Conservation (phyloP, 1,140 invertebrate species). For the Drosophila nigromelanica region DNA sequence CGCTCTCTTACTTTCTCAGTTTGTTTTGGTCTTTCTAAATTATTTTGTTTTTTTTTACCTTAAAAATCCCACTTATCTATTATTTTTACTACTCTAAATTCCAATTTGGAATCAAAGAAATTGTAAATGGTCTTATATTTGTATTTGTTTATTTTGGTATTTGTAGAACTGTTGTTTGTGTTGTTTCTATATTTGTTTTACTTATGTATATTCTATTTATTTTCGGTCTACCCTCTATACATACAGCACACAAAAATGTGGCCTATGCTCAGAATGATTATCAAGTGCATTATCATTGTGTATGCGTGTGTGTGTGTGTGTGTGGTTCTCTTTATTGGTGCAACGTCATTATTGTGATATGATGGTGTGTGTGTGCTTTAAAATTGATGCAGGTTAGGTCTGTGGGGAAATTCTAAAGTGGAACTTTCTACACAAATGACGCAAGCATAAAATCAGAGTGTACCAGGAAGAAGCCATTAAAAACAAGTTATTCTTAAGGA, state of each 20-base stretch:
- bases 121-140: conserved; percentile 3
- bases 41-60: too few species aligned
- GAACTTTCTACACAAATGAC: conserved; percentile 7
- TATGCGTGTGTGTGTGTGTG: conserved; percentile 4
- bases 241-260: background rate
- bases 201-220: conserved; percentile 21
- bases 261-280: conserved; percentile 37
- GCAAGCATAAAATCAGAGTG: conserved; percentile 1
- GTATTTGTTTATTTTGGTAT: conserved; percentile 14
- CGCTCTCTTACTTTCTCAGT: background rate
- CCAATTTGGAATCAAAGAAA: conserved; percentile 10
- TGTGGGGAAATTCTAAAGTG: conserved; percentile 24
- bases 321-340: conserved; percentile 13
- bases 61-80: too few species aligned
- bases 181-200: conserved; percentile 39
- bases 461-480: background rate
- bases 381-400: conserved; percentile 75
- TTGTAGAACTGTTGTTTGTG: conserved; percentile 6
- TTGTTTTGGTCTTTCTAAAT: background rate
- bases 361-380: conserved; percentile 12
- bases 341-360: conserved; percentile 27
- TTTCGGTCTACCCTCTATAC: conserved; percentile 3
- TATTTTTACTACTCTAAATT: background rate
- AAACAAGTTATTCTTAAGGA: background rate
- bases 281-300: conserved; percentile 51